Percentiles rank a stretch among this genome's conserved stretches.
phyloP scores from a whole-genome alignment of 1,140 invertebrate genomes.

The Glossosoma conforme region DNA sequence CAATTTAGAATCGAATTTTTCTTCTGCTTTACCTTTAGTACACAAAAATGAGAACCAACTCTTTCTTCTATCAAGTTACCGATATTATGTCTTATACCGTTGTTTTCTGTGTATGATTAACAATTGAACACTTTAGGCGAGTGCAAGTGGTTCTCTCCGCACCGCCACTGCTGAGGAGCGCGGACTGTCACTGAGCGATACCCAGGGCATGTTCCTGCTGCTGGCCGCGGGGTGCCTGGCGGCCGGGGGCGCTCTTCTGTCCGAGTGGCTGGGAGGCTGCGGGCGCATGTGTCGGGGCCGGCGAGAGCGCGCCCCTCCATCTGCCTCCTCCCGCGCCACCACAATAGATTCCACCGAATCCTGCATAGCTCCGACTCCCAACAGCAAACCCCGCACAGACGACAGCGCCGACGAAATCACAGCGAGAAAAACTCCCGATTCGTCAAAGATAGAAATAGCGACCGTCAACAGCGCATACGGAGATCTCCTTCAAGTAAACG shows the following conservation, averaged over 20 bases:
- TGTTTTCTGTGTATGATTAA: not conserved
- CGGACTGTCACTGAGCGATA: slow-evolving; percentile 65
- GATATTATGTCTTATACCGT: too few relatives aligned
- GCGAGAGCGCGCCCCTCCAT: slow-evolving; percentile 29
- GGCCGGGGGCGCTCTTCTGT: slow-evolving; percentile 51
- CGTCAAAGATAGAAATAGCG: not conserved
- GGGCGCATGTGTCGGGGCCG: slow-evolving; percentile 48
- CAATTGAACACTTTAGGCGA: slow-evolving; percentile 11
- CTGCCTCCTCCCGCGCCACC: slow-evolving; percentile 3
- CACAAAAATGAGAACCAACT: too few relatives aligned
- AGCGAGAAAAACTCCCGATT: too few relatives aligned
- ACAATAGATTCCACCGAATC: slow-evolving; percentile 8
- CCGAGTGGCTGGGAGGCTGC: slow-evolving; percentile 61
- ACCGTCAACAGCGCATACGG: not conserved
- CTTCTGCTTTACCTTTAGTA: too few relatives aligned
- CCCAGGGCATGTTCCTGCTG: slow-evolving; percentile 72
- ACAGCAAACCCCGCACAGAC: slow-evolving; percentile 6
- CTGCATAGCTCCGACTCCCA: slow-evolving; percentile 19
- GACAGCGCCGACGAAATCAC: not conserved
- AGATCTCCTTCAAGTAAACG: slow-evolving; percentile 13
- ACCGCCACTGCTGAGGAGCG: slow-evolving; percentile 56
- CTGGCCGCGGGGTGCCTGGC: slow-evolving; percentile 61
- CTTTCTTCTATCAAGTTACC: too few relatives aligned
- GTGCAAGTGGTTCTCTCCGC: slow-evolving; percentile 30
- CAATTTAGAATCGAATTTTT: too few relatives aligned